Evolutionary conservation across 2,113 vertebrate genomes (phyloP).

Genomic region (Myanophis thanlyinensis): DNA sequence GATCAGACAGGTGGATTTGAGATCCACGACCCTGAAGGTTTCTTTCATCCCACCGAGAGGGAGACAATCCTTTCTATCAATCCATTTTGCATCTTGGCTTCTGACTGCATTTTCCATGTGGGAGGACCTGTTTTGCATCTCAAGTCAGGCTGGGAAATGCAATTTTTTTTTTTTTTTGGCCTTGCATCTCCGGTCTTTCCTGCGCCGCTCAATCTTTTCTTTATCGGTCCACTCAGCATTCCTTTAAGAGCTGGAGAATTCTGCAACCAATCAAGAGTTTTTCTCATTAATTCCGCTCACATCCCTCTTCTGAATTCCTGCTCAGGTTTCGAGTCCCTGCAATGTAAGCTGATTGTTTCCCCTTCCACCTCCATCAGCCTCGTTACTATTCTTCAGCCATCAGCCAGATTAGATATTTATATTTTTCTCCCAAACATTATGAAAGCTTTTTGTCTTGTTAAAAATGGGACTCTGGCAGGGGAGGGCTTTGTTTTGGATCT

Average conservation of each 20-base stretch:
- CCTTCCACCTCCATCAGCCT: rapidly evolving
- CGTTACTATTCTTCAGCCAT: not conserved
- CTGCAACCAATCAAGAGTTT: not conserved
- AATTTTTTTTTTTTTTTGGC: not conserved
- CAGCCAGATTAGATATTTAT: conserved; percentile 12
- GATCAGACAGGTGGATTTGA: not conserved
- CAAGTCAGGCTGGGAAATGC: not conserved
- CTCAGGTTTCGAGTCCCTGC: not conserved
- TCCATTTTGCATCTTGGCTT: not conserved
- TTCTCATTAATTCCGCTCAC: not conserved
- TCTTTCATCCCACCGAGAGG: not conserved
- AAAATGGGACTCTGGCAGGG: not conserved
- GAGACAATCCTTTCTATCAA: not conserved
- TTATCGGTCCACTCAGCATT: not conserved
- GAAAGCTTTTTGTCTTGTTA: not conserved
- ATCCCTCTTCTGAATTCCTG: not conserved
- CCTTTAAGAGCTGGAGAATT: not conserved
- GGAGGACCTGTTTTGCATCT: not conserved
- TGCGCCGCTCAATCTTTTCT: not conserved
- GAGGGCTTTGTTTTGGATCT: not conserved
- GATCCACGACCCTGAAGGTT: not conserved
- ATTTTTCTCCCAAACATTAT: not conserved
- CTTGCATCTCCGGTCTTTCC: not conserved
- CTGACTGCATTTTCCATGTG: not conserved
- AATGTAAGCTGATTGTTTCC: not conserved